These are phyloP conservation scores for Ivindomyrus marchei DNA, from an alignment of 2,113 vertebrate species.

Conservation along the genomic window DNA sequence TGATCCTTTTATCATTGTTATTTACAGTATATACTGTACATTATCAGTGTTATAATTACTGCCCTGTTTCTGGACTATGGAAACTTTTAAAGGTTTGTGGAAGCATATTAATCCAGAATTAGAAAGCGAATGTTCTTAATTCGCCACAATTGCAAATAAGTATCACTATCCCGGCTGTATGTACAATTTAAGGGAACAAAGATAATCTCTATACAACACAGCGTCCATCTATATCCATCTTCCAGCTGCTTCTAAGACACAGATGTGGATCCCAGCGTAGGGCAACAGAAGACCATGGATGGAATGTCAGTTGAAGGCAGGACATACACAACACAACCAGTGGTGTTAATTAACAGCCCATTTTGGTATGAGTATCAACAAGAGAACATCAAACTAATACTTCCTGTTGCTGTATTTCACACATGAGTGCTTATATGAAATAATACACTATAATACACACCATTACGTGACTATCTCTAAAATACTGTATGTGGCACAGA, in stretches of 20 bases:
- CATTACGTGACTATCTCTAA: neutral
- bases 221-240: neutral
- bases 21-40: neutral
- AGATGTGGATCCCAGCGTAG: neutral
- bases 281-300: neutral
- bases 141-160: neutral
- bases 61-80: neutral
- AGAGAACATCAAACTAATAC: neutral
- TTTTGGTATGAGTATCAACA: neutral
- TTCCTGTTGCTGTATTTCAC: neutral
- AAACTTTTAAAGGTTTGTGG: neutral
- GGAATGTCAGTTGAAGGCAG: neutral
- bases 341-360: neutral
- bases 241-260: neutral
- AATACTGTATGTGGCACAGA: neutral
- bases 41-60: neutral
- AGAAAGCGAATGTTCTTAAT: neutral
- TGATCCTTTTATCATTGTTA: neutral
- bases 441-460: neutral
- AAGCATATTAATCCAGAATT: neutral
- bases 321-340: neutral
- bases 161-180: neutral
- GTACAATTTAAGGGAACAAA: neutral
- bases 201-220: neutral
- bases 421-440: neutral